Percentiles rank a stretch among this genome's conserved stretches.
Evolutionary conservation across 2,888 invertebrate species (phyloP).

Genomic region (Seira musarum): DNA sequence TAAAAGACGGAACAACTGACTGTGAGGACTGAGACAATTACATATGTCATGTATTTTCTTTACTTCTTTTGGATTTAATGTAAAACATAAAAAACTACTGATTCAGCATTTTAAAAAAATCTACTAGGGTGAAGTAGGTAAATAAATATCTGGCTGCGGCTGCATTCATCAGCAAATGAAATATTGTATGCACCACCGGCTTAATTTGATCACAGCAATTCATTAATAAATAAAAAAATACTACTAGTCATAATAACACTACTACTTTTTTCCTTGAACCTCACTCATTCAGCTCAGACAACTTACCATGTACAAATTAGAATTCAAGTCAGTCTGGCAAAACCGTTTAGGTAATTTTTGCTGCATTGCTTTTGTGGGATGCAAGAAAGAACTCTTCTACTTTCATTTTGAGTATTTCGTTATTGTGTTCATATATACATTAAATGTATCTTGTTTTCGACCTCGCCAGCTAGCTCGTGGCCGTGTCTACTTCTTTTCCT

Average conservation of each 20-base stretch:
- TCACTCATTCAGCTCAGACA: constrained; percentile 6
- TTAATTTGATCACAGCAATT: constrained; percentile 15
- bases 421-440: constrained; percentile 6
- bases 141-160: neutral
- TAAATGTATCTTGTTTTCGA: neutral
- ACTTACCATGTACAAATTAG: constrained; percentile 9
- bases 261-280: constrained; percentile 16
- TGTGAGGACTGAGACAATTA: constrained; percentile 32
- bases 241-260: neutral
- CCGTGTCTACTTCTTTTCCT: no score
- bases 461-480: no score
- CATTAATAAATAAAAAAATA: neutral
- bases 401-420: neutral
- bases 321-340: constrained; percentile 3
- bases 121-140: constrained; percentile 29
- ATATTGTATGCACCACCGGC: neutral
- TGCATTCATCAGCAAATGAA: constrained; percentile 1
- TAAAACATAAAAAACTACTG: constrained; percentile 18
- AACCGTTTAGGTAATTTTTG: neutral
- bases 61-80: neutral
- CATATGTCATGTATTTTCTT: constrained; percentile 45
- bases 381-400: constrained; percentile 5
- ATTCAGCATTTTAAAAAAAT: constrained; percentile 26
- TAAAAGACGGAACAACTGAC: constrained; percentile 17
- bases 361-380: neutral